Conservation (phyloP, 2,888 invertebrate genomes). For the Theodoxus fluviatilis region DNA sequence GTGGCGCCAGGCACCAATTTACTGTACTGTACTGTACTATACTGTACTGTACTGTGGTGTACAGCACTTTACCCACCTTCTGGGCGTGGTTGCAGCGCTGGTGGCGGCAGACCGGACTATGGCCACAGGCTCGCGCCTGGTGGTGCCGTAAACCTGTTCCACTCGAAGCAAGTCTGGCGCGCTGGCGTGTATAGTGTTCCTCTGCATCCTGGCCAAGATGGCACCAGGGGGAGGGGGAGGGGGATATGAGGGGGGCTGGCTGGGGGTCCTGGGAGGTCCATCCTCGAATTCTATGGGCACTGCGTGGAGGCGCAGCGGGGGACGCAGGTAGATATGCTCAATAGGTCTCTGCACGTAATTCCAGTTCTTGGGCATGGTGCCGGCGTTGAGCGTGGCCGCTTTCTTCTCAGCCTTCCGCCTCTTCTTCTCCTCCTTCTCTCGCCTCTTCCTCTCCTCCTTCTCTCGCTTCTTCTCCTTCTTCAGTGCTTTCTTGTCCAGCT, state of each 20-base stretch:
- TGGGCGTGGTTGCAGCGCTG: too few relatives aligned
- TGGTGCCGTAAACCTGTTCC: slow-evolving; percentile 52
- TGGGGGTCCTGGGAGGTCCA: slow-evolving; percentile 37
- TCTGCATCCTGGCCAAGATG: too few relatives aligned
- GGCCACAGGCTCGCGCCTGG: slow-evolving; percentile 26
- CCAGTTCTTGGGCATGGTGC: slow-evolving; percentile 48
- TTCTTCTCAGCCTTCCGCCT: slow-evolving; percentile 44
- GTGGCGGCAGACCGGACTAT: too few relatives aligned
- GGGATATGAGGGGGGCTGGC: too few relatives aligned
- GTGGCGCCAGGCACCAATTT: too few relatives aligned
- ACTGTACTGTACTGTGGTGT: too few relatives aligned
- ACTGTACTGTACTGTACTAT: too few relatives aligned
- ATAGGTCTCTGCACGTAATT: slow-evolving; percentile 42
- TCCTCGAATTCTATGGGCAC: slow-evolving; percentile 53
- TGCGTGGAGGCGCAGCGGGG: slow-evolving; percentile 41
- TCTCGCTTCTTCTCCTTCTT: slow-evolving; percentile 45
- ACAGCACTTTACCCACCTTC: too few relatives aligned
- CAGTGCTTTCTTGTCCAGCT: slow-evolving; percentile 42
- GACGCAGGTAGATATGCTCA: slow-evolving; percentile 44
- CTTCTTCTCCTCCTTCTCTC: slow-evolving; percentile 47
- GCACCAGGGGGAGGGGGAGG: slow-evolving; percentile 24
- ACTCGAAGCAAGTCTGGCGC: slow-evolving; percentile 50
- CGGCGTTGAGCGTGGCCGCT: slow-evolving; percentile 32
- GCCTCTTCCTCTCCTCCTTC: slow-evolving; percentile 46
- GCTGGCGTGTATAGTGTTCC: slow-evolving; percentile 34